Base-by-base conservation (phyloP, 1,140 invertebrate genomes). In the Notospermus geniculatus region DNA sequence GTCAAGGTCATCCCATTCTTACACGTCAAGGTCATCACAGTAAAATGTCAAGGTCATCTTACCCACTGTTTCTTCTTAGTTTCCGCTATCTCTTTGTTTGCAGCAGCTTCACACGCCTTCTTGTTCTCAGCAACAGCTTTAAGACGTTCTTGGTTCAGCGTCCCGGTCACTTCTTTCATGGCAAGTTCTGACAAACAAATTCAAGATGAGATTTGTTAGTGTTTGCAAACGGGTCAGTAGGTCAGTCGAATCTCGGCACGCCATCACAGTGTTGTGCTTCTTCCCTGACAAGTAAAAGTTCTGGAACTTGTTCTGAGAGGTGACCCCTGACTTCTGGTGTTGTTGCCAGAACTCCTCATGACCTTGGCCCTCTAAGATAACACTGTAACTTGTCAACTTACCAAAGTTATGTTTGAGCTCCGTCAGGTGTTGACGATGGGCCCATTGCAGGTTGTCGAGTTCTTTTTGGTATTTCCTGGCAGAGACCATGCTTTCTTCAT, bases 61-160 rank as follows among this genome's bases (percentile, higher is more conserved):
- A 82, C 80, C 93, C 93, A 93, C 73, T 91, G 90, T 76, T 91
- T 91, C 36, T 84, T 85, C 79, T 93, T 93, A 0, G 88, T 86
- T 65, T 91, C 89, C 54, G 88, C 86, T 1, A 92, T 82, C n/a
- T 85, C 85, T 39, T 85, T 84, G 62, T 86, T 73, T 53, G 86
- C 85, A 55, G 91, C 88, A 4, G 83, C 72, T 59, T 89, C 86
- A 25, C 83, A 83, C 63, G 86, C 84, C 25, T 83, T 82, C 45
- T 85, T 84, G 17, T 87, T 77, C 54, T 89, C 87, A 32, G 84
- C 80, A 0, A 89, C 66, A 11, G 85, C 73, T 39, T 85, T 81
- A 36, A 86, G 80, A 60, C 87, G 86, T 66, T 91, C 89, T 22
- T 85, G 84, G 60, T 88, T 86, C 66, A 89, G 76, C 64, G 83